A percentile compares a stretch with the other conserved stretches of the same genome.
These are phyloP conservation scores for Chaetogeoica ovagalla DNA, from an alignment of 2,888 invertebrate genomes.

Conservation along the genomic window DNA sequence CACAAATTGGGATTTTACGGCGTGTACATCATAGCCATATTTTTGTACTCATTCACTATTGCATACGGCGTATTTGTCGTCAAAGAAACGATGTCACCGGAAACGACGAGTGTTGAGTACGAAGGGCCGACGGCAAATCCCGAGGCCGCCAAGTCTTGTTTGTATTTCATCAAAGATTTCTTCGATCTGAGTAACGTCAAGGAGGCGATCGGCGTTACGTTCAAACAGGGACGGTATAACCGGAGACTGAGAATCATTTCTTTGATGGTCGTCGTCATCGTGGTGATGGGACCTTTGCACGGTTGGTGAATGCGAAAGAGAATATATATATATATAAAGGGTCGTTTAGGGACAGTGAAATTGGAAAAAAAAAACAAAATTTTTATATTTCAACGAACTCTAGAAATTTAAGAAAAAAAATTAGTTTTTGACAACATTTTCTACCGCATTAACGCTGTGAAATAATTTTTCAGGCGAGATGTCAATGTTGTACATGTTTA, in stretches of 20 bases:
- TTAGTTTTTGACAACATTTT: neutral
- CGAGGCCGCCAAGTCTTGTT: constrained; percentile 59
- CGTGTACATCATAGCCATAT: constrained; percentile 76
- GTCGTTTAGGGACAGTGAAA: neutral
- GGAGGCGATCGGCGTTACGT: constrained; percentile 78
- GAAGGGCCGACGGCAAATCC: constrained; percentile 30
- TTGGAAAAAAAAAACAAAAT: too few relatives aligned
- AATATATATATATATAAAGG: neutral
- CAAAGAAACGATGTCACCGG: constrained; percentile 62
- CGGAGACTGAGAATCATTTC: constrained; percentile 74
- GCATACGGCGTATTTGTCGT: constrained; percentile 74
- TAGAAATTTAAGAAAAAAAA: neutral
- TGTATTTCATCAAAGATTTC: constrained; percentile 67
- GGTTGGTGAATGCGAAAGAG: constrained; percentile 64
- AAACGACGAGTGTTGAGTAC: neutral
- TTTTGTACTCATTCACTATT: constrained; percentile 74
- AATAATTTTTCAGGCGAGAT: constrained; percentile 66
- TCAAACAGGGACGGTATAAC: constrained; percentile 76
- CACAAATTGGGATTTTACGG: constrained; percentile 68
- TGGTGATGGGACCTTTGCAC: constrained; percentile 82
- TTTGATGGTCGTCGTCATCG: constrained; percentile 79
- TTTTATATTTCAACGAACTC: too few relatives aligned
- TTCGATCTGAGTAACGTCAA: constrained; percentile 76
- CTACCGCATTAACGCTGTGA: too few relatives aligned
- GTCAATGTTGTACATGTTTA: constrained; percentile 81